Base-by-base conservation (phyloP, 2,113 vertebrate genomes). In the Ovibos moschatus region DNA sequence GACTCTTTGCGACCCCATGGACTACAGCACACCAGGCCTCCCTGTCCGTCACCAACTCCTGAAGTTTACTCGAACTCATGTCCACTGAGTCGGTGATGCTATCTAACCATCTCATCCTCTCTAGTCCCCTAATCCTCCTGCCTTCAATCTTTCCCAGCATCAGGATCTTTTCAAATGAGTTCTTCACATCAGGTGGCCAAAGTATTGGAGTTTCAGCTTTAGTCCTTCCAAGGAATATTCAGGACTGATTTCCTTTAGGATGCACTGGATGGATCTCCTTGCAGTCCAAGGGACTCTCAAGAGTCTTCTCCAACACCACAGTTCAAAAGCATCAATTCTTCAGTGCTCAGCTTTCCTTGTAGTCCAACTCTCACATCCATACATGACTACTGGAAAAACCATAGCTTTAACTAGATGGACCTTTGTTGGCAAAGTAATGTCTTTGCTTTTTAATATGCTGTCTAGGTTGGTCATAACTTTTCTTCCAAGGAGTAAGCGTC, bases 31-130 rank as follows among this genome's bases (percentile, higher is more conserved):
- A 17, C 7, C 62, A 64, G 62, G 62, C 62, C 62, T n/a, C 62
- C 33, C 62, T 64, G 62, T 64, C 30, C 30, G 9, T 64, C 62
- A 64, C 62, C 33, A 67, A 67, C 62, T 67, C 33, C 62, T 4
- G 1, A 2, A 67, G 33, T 67, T 67, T n/a, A n/a, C 33, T 67
- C 7, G n/a, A 9, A 67, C 62, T 67, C 62, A n/a, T 9, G 2
- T 19, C 62, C 62, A 19, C n/a, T 19, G 62, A 67, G 16, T n/a
- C 1, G 0, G 62, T n/a, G 33, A n/a, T n/a, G 2, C 33, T 0
- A n/a, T 67, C 33, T 1, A n/a, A 19, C 16, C 62, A n/a, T 67
- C 33, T 67, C 33, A n/a, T 67, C 33, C 62, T 67, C 3, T n/a
- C 33, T n/a, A 1, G 2, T 67, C 62, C 62, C 4, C 33, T 19